phyloP scores from a whole-genome alignment of 2,113 vertebrate species.

The Phylloscopus whistleri region DNA sequence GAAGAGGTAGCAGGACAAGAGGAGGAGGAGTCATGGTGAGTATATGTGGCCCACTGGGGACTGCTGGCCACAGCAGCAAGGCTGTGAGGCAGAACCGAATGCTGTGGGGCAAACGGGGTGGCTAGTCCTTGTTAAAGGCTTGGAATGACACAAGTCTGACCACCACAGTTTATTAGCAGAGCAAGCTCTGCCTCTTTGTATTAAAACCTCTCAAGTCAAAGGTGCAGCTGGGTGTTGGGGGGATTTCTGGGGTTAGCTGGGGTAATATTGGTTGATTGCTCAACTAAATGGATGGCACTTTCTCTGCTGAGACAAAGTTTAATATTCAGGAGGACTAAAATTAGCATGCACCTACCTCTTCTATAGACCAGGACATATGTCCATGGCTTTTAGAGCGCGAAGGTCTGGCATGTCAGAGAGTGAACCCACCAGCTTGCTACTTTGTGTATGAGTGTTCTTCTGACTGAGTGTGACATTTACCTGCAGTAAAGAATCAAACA shows the following conservation, averaged over 20 bases:
- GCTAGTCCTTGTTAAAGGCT: background rate
- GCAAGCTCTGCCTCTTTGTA: background rate
- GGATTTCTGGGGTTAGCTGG: background rate
- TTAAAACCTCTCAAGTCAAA: background rate
- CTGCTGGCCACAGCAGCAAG: background rate
- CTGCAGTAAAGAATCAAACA: background rate
- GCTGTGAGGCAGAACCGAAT: rapidly evolving
- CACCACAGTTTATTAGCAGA: background rate
- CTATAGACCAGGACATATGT: rapidly evolving
- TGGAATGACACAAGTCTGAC: background rate
- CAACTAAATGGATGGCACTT: background rate
- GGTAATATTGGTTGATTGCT: background rate
- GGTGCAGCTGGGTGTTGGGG: background rate
- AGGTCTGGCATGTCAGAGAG: background rate
- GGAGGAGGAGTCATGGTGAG: constrained; percentile 75
- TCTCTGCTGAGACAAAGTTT: background rate
- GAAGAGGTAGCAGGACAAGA: constrained; percentile 65
- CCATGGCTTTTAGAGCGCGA: rapidly evolving
- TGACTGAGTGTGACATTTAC: background rate
- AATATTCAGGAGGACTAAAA: background rate
- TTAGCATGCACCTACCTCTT: background rate
- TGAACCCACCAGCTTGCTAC: background rate
- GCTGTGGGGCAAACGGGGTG: background rate
- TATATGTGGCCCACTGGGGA: background rate
- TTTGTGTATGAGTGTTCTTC: background rate